Evolutionary conservation across 2,797 vertebrate species (phyloP).

Genomic region (Alectoris magna): DNA sequence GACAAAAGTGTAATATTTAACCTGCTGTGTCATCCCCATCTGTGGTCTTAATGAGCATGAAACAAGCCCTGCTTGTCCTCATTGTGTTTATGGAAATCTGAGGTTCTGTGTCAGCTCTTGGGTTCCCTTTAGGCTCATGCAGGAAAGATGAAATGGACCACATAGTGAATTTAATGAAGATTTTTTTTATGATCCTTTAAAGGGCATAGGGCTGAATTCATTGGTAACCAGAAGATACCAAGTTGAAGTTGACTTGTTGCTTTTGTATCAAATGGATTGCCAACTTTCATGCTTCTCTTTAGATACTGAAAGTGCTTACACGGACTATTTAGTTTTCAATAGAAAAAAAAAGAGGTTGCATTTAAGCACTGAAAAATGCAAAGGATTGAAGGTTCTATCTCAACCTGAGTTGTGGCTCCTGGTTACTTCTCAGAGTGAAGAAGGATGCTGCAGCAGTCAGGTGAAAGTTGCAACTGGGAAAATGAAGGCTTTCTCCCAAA

Average conservation of each 20-base stretch:
- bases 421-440: not conserved
- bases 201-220: not conserved
- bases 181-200: not conserved
- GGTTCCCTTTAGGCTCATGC: not conserved
- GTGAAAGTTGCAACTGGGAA: not conserved
- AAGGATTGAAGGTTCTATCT: not conserved
- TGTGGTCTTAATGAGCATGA: not conserved
- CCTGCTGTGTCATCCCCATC: not conserved
- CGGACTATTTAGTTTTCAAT: not conserved
- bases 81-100: not conserved
- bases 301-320: not conserved
- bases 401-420: not conserved
- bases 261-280: not conserved
- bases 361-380: not conserved
- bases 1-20: not conserved
- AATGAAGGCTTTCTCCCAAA: not conserved
- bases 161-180: not conserved
- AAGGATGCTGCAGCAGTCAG: not conserved
- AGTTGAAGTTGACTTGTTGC: not conserved
- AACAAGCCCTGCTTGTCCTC: not conserved
- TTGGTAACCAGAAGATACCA: not conserved
- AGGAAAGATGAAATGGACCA: not conserved
- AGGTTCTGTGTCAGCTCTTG: not conserved
- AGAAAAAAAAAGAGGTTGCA: not conserved
- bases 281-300: not conserved